Evolutionary conservation across 2,113 vertebrate species (phyloP).

Genomic region (Glaucomys volans): DNA sequence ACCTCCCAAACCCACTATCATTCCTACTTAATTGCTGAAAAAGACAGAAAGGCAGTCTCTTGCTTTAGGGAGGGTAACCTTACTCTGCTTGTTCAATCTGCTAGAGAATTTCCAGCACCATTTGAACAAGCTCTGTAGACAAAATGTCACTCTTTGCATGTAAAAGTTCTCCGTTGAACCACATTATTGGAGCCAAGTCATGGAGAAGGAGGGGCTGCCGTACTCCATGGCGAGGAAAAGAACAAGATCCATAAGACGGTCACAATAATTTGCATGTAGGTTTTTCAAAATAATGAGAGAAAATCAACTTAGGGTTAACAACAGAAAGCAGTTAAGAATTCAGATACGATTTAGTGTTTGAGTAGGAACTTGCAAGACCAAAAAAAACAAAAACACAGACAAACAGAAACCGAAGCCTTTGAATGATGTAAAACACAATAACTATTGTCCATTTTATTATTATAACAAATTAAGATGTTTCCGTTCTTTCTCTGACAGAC

Average conservation of each 20-base stretch:
- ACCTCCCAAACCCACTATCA: not conserved
- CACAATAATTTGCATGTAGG: not conserved
- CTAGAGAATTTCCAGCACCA: not conserved
- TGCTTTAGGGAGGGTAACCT: not conserved
- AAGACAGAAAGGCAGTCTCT: not conserved
- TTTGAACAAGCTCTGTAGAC: not conserved
- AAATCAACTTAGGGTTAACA: slow-evolving; percentile 7
- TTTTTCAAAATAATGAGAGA: not conserved
- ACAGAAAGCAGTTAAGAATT: slow-evolving; percentile 31
- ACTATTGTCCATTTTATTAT: not conserved
- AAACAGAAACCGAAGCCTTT: slow-evolving; percentile 1
- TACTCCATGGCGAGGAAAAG: not conserved
- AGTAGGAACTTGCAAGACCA: not conserved
- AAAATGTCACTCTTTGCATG: not conserved
- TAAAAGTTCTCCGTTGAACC: not conserved
- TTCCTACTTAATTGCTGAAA: not conserved
- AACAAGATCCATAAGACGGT: not conserved
- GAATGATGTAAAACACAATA: not conserved
- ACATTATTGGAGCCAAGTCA: not conserved
- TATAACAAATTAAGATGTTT: slow-evolving; percentile 58
- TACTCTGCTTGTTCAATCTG: not conserved
- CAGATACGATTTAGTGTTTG: slow-evolving; percentile 32
- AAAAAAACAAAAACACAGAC: not conserved
- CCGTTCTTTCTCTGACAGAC: not conserved
- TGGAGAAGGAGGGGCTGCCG: too few relatives aligned